These are phyloP conservation scores for Nothocercus nigrocapillus DNA, from an alignment of 2,113 vertebrate species.

Conservation along the genomic window DNA sequence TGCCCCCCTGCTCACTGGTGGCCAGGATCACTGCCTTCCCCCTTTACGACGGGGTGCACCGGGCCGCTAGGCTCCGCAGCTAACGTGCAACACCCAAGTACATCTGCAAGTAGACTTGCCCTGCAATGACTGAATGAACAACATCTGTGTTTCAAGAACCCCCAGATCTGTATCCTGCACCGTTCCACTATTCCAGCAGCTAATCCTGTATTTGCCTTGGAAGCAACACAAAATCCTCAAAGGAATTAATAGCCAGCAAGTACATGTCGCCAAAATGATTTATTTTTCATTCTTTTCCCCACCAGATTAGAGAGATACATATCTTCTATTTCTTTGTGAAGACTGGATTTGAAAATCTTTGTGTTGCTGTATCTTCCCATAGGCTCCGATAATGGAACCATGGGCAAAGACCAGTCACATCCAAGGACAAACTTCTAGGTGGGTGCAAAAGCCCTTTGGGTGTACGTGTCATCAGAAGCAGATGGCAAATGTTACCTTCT, in stretches of 20 bases:
- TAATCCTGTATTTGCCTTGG: slow-evolving; percentile 51
- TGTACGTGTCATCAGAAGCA: not conserved
- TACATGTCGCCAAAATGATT: slow-evolving; percentile 32
- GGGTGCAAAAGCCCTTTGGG: not conserved
- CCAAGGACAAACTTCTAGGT: not conserved
- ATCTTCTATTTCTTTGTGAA: not conserved
- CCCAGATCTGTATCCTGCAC: not conserved
- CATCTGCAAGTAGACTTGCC: slow-evolving; percentile 22
- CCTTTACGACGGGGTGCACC: not conserved
- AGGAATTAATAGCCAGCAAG: slow-evolving; percentile 47
- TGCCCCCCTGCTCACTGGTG: not conserved
- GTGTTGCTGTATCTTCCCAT: not conserved
- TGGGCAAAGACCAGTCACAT: not conserved
- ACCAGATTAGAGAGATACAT: not conserved
- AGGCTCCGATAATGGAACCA: not conserved
- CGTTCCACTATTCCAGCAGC: slow-evolving; percentile 1
- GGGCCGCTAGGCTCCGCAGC: not conserved
- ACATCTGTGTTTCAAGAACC: slow-evolving; percentile 36
- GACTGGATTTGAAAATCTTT: not conserved
- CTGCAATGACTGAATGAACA: slow-evolving; percentile 37
- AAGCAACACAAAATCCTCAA: slow-evolving; percentile 39
- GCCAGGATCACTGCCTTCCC: not conserved
- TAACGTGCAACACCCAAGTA: not conserved
- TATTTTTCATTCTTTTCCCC: slow-evolving; percentile 37
- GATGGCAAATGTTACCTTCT: not conserved